phyloP scores from a whole-genome alignment of 2,113 vertebrate genomes.

The Cisticola juncidis region DNA sequence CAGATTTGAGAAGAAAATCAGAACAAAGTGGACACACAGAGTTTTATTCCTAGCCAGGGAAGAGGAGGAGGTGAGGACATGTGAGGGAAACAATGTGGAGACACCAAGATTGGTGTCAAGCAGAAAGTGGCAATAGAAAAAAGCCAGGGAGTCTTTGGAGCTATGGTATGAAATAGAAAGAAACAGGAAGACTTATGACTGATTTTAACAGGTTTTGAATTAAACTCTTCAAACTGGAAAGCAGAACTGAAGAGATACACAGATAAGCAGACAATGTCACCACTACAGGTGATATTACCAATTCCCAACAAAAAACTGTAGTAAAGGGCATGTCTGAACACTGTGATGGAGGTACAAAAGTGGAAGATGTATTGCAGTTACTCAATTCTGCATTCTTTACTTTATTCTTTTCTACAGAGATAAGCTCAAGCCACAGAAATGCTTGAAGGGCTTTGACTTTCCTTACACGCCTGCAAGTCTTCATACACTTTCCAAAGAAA shows the following conservation, averaged over 20 bases:
- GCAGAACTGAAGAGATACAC: neutral
- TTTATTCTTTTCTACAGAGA: neutral
- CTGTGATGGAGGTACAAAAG: neutral
- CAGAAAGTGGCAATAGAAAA: neutral
- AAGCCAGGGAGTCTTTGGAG: neutral
- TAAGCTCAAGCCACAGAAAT: neutral
- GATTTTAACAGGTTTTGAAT: slow-evolving; percentile 2
- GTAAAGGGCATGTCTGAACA: neutral
- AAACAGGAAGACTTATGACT: neutral
- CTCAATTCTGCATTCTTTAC: neutral
- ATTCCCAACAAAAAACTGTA: neutral
- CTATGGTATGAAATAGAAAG: neutral
- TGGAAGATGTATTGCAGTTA: neutral
- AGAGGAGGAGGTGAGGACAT: neutral
- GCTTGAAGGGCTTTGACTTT: neutral
- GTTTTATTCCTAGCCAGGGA: neutral
- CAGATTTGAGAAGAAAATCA: neutral
- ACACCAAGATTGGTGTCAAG: no score
- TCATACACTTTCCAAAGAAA: neutral
- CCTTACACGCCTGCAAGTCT: neutral
- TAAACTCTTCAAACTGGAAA: neutral
- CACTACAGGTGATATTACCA: neutral
- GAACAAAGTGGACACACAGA: neutral
- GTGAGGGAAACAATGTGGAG: neutral
- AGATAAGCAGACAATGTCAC: neutral